Conservation (phyloP, 2,113 vertebrate species). For the Cololabis saira region DNA sequence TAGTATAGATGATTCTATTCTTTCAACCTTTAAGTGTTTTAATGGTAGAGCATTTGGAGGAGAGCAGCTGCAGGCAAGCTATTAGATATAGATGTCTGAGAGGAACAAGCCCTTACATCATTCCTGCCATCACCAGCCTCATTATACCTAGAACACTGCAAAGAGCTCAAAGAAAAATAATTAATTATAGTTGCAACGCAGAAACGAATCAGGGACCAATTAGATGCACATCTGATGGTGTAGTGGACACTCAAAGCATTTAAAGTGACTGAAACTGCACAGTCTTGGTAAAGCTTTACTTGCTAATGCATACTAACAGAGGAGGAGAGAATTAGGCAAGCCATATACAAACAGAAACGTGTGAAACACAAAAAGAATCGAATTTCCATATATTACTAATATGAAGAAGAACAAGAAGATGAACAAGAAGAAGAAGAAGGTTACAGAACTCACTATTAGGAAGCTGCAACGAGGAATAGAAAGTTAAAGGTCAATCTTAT, state of each 20-base stretch:
- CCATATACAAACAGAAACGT: background rate
- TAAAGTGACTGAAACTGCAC: background rate
- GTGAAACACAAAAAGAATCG: background rate
- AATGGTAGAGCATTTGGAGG: conserved; percentile 59
- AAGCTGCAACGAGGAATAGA: conserved; percentile 30
- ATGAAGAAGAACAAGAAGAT: background rate
- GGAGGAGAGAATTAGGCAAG: background rate
- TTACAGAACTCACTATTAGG: conserved; percentile 8
- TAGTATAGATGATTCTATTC: conserved; percentile 43
- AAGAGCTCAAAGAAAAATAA: conserved; percentile 18
- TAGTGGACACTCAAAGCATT: background rate
- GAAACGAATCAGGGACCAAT: conserved; percentile 7
- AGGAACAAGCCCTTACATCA: conserved; percentile 27
- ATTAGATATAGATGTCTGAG: conserved; percentile 59
- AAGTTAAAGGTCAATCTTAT: conserved; percentile 43
- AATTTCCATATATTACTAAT: background rate
- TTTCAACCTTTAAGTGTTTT: conserved; percentile 54
- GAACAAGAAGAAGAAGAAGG: background rate
- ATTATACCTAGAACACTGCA: conserved; percentile 48
- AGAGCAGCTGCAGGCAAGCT: conserved; percentile 58
- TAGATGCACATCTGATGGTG: background rate
- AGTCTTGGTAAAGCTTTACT: background rate
- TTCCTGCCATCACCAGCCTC: conserved; percentile 39
- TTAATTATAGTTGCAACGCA: background rate
- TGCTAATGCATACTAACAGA: background rate